A percentile compares a stretch with the other conserved stretches of the same genome.
Conservation (phyloP, 1,140 invertebrate genomes). For the Platyura marginata region DNA sequence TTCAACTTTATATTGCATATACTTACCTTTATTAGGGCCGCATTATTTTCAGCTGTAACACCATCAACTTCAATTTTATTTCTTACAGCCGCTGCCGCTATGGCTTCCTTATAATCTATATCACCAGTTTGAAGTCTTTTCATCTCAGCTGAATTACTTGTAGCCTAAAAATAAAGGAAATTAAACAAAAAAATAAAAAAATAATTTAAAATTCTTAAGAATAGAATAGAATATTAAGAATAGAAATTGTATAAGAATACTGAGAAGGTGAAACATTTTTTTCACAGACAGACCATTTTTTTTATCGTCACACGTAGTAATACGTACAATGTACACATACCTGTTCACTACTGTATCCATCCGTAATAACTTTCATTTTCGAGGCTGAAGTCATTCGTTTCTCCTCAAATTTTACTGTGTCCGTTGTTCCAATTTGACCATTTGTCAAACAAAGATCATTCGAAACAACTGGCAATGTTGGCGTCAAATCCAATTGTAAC, state of each 20-base stretch:
- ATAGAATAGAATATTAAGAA: not conserved
- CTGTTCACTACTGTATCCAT: conserved; percentile 63
- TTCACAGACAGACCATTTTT: no score
- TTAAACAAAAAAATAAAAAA: not conserved
- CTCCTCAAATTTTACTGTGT: conserved; percentile 61
- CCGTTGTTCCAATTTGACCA: conserved; percentile 24
- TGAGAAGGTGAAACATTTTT: no score
- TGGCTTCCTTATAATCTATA: conserved; percentile 57
- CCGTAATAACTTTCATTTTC: conserved; percentile 62
- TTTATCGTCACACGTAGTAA: no score
- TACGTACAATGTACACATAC: no score
- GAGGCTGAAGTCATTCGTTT: conserved; percentile 57
- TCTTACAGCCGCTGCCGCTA: conserved; percentile 35
- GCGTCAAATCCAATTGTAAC: conserved; percentile 15
- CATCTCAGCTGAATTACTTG: conserved; percentile 58
- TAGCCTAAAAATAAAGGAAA: conserved; percentile 10
- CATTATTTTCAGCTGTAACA: conserved; percentile 53
- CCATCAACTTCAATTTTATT: conserved; percentile 53
- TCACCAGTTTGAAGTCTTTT: conserved; percentile 55
- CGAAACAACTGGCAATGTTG: conserved; percentile 6
- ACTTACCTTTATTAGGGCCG: conserved; percentile 47
- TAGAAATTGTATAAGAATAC: no score
- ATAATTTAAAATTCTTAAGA: not conserved
- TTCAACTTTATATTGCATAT: not conserved
- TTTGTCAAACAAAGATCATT: not conserved